Evolutionary conservation across 2,113 vertebrate genomes (phyloP).

Genomic region (Myanophis thanlyinensis): DNA sequence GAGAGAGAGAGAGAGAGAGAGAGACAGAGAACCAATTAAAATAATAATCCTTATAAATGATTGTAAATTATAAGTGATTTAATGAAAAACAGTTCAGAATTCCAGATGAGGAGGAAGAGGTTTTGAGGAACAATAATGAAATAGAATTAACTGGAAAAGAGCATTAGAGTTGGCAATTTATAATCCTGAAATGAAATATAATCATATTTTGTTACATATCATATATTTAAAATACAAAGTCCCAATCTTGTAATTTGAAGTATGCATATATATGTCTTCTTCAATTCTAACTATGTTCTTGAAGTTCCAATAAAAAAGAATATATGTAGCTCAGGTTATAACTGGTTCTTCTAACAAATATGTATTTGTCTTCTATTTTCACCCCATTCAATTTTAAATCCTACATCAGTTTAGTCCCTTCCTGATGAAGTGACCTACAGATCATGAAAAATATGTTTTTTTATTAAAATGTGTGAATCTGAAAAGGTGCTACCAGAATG

Average conservation of each 20-base stretch:
- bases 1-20: no score
- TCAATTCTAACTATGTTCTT: not conserved
- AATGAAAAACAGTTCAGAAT: not conserved
- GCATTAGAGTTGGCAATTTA: not conserved
- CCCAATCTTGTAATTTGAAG: not conserved
- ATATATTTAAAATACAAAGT: not conserved
- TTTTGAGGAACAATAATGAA: not conserved
- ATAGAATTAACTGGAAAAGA: not conserved
- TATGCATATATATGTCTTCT: not conserved
- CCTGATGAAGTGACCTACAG: not conserved
- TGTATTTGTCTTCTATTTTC: not conserved
- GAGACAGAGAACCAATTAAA: not conserved
- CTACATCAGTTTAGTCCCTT: not conserved
- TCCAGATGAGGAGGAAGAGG: no score
- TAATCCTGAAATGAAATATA: not conserved
- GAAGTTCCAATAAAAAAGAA: not conserved
- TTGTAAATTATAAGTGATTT: not conserved
- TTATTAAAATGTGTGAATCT: not conserved
- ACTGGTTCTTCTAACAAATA: not conserved
- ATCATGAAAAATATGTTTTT: not conserved
- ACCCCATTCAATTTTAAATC: not conserved
- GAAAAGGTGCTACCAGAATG: not conserved
- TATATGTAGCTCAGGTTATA: not conserved
- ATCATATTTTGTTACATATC: not conserved
- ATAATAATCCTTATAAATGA: not conserved